Conservation (phyloP, 2,888 invertebrate genomes). For the Heterodera filipjevi region DNA sequence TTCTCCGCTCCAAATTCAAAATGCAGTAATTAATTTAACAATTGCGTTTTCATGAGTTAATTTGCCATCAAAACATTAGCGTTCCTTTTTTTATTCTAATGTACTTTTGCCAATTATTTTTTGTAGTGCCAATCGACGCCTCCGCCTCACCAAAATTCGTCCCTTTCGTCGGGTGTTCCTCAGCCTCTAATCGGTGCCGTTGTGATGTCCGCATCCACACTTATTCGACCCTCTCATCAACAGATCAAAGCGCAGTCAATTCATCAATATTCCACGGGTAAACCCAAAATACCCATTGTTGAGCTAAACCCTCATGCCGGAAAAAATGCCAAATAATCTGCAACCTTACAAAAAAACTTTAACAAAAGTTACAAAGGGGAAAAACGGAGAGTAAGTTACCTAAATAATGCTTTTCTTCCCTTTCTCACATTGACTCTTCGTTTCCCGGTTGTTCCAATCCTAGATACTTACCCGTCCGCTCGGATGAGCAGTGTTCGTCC, state of each 20-base stretch:
- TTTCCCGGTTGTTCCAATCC: too few relatives aligned
- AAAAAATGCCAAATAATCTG: too few relatives aligned
- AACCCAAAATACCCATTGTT: too few relatives aligned
- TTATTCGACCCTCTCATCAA: slow-evolving; percentile 14
- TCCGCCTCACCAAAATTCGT: slow-evolving; percentile 6
- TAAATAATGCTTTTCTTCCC: neutral
- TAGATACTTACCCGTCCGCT: slow-evolving; percentile 26
- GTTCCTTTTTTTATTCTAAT: neutral
- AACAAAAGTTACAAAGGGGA: too few relatives aligned
- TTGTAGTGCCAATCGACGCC: slow-evolving; percentile 22
- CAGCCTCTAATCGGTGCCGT: slow-evolving; percentile 32
- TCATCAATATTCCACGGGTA: slow-evolving; percentile 26
- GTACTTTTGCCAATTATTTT: neutral
- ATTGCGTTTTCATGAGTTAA: too few relatives aligned
- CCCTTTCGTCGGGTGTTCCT: neutral
- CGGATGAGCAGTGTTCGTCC: slow-evolving; percentile 12
- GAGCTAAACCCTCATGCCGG: too few relatives aligned
- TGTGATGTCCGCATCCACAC: slow-evolving; percentile 32
- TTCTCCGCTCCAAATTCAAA: slow-evolving; percentile 14
- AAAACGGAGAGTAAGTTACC: too few relatives aligned
- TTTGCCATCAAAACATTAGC: too few relatives aligned
- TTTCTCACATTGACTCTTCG: too few relatives aligned
- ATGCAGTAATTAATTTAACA: neutral
- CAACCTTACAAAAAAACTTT: too few relatives aligned
- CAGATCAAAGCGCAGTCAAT: slow-evolving; percentile 1